Evolutionary conservation across 2,797 vertebrate genomes (phyloP).

Genomic region (Oreonectes daqikongensis): DNA sequence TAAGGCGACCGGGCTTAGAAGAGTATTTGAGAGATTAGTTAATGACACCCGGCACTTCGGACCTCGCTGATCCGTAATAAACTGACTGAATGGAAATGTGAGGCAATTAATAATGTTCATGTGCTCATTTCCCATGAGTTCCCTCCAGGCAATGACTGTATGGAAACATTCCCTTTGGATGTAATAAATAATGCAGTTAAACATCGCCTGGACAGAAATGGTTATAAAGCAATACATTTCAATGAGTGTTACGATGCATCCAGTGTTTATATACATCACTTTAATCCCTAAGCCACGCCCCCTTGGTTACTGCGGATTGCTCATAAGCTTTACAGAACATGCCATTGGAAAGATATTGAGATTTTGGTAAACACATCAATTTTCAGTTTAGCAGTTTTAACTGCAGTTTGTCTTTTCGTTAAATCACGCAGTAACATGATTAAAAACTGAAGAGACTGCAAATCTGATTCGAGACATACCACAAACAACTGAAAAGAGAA

Average conservation of each 20-base stretch:
- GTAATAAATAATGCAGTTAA: slow-evolving; percentile 10
- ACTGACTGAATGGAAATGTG: slow-evolving; percentile 36
- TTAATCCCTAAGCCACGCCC: background rate
- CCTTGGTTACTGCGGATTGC: background rate
- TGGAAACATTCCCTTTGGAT: background rate
- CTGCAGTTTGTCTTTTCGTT: background rate
- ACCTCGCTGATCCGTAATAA: slow-evolving; percentile 48
- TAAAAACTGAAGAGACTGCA: background rate
- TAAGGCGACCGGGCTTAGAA: slow-evolving; percentile 47
- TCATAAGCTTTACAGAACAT: background rate
- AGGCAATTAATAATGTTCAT: slow-evolving; percentile 44
- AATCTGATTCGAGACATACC: background rate
- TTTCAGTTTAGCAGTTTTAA: background rate
- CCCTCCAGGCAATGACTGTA: slow-evolving; percentile 7
- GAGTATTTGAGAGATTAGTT: slow-evolving; percentile 49
- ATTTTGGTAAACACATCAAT: background rate
- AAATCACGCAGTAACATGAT: background rate
- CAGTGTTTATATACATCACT: background rate
- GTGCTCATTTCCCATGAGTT: slow-evolving; percentile 25
- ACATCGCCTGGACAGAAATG: background rate
- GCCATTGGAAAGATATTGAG: background rate
- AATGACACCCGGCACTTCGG: slow-evolving; percentile 31
- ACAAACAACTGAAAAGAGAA: background rate
- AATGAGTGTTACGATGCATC: background rate
- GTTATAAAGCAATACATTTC: background rate